phyloP scores from a whole-genome alignment of 2,888 invertebrate genomes.

The Adelphocoris suturalis region DNA sequence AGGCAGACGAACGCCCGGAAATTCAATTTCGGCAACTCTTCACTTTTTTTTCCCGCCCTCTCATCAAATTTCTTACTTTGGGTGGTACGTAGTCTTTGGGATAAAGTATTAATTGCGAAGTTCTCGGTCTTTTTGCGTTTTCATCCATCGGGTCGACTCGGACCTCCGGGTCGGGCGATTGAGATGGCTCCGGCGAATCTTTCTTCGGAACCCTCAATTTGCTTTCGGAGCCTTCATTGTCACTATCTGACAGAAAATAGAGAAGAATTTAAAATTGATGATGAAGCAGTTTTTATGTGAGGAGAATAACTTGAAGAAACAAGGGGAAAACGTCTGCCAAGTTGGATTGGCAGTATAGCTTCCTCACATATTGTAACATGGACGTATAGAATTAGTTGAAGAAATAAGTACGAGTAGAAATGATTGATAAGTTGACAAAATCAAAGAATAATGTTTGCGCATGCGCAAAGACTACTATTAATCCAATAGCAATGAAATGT shows the following conservation, averaged over 20 bases:
- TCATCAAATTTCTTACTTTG: slow-evolving; percentile 11
- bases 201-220: neutral
- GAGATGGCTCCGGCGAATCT: neutral
- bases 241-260: neutral
- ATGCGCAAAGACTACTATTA: too few species aligned
- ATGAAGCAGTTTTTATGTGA: too few species aligned
- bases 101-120: slow-evolving; percentile 6
- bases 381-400: too few species aligned
- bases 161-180: neutral
- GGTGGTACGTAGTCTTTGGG: slow-evolving; percentile 10
- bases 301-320: too few species aligned
- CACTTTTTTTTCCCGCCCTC: neutral
- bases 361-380: too few species aligned
- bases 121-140: neutral
- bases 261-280: neutral
- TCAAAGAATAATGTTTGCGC: too few species aligned
- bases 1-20: neutral
- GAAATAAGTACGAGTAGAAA: too few species aligned
- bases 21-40: slow-evolving; percentile 8
- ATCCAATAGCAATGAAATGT: too few species aligned
- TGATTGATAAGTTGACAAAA: too few species aligned
- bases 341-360: too few species aligned
- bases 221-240: neutral
- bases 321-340: too few species aligned
- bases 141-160: neutral